Evolutionary conservation across 2,888 invertebrate genomes (phyloP).

Genomic region (Halocaridina rubra): DNA sequence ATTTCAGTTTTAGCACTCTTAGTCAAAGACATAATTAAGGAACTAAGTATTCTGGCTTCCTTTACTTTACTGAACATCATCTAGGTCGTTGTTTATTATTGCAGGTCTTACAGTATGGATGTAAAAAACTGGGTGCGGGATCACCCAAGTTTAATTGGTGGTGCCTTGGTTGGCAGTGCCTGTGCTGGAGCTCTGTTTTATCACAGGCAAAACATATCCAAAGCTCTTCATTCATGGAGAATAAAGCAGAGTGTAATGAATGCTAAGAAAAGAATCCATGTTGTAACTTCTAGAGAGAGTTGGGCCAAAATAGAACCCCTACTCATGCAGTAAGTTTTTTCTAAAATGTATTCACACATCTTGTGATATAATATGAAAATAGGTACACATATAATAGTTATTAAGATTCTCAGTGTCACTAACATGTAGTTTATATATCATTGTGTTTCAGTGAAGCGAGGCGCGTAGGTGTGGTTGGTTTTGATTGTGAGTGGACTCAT

Average conservation of each 20-base stretch:
- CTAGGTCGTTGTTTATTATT: too few relatives aligned
- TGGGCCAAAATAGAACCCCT: not conserved
- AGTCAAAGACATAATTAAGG: too few relatives aligned
- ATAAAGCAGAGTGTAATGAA: not conserved
- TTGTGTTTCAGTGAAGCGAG: constrained; percentile 17
- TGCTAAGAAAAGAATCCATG: not conserved
- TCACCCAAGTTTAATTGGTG: not conserved
- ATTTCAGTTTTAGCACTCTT: too few relatives aligned
- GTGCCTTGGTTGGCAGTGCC: not conserved
- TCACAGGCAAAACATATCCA: not conserved
- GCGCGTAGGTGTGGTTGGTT: constrained; percentile 36
- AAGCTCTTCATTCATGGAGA: not conserved
- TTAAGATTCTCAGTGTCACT: not conserved
- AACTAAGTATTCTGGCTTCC: too few relatives aligned
- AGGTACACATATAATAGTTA: not conserved
- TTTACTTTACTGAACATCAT: too few relatives aligned
- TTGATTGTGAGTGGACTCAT: constrained; percentile 62
- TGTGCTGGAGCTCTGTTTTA: not conserved
- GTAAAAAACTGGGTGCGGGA: not conserved
- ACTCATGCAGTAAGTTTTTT: not conserved
- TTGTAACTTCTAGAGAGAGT: not conserved
- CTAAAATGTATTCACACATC: not conserved
- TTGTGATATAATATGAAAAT: not conserved
- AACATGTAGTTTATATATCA: not conserved
- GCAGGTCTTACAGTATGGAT: too few relatives aligned